Evolutionary conservation across 2,797 vertebrate genomes (phyloP).

Genomic region (Synaphobranchus kaupii): DNA sequence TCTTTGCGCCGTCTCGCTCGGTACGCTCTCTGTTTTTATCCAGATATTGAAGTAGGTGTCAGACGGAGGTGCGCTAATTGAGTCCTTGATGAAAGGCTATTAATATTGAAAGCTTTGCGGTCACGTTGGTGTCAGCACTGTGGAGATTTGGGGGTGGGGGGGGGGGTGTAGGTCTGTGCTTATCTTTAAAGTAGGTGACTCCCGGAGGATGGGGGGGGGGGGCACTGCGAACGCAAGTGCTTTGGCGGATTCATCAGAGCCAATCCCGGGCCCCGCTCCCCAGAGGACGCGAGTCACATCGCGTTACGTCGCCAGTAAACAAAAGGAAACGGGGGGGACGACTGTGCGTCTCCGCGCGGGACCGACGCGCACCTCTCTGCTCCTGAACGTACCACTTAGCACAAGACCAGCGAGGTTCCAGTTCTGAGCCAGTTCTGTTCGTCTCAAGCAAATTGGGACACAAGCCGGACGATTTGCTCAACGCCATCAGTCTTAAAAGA

Average conservation of each 20-base stretch:
- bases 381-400: not conserved
- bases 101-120: constrained; percentile 79
- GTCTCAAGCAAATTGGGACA: not conserved
- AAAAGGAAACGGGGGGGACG: constrained; percentile 79
- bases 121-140: constrained; percentile 58
- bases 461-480: not conserved
- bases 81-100: constrained; percentile 84
- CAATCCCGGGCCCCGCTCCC: constrained; percentile 73
- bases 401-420: not conserved
- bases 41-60: constrained; percentile 73
- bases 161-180: constrained; percentile 75
- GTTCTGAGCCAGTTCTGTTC: not conserved
- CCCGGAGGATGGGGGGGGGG: constrained; percentile 62
- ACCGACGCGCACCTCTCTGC: constrained; percentile 40
- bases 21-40: not conserved
- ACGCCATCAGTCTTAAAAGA: not conserved
- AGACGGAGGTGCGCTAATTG: constrained; percentile 82
- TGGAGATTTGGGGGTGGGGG: constrained; percentile 55
- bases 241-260: constrained; percentile 81
- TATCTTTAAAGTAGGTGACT: constrained; percentile 83
- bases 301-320: constrained; percentile 80
- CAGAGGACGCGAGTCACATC: constrained; percentile 73
- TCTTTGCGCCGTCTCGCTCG: constrained; percentile 56
- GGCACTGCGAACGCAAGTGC: constrained; percentile 63
- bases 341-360: constrained; percentile 73